Base-by-base conservation (phyloP, 2,797 vertebrate species). In the Poeciliopsis paucimaculata region DNA sequence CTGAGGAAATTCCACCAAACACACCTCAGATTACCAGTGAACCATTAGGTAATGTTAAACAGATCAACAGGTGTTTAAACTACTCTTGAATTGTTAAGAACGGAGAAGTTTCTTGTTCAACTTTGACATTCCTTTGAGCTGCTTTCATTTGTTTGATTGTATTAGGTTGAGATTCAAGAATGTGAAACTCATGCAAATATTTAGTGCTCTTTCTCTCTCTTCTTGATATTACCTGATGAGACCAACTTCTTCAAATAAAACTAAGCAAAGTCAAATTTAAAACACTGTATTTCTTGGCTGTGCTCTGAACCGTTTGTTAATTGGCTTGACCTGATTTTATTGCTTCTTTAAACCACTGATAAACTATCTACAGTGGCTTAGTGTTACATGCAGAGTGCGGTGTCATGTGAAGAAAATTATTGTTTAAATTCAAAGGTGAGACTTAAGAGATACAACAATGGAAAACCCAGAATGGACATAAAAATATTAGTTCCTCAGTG, bases 1-100 rank as follows among this genome's bases (percentile, higher is more conserved):
- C 7, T 39, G 3, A 53, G 16, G 1, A 0, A 0, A n/a, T 74
- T 0, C 31, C 5, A 15, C 16, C 26, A 6, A 2, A 28, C 28
- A 23, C 60, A 77, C 1, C 20, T 16, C 12, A 12, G 9, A 31
- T 78, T 62, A 85, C 78, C 28, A 1, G 2, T 6, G 20, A 11
- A 2, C 16, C 36, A n/a, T 41, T 43, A 53, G 26, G 46, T 70
- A 75, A 82, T 43, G 7, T 43, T 26, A 18, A 8, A 62, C 43
- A 53, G 2, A 4, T 8, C 39, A 45, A 7, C 0, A 41, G 9
- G 20, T 55, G 34, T 15, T 9, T 34, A 75, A 36, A 47, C 43
- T 1, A 15, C 7, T 16, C 15, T 4, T 62, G 18, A 73, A 28
- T 23, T 45, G 12, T 39, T 43, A 43, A 1, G 43, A 72, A 72